Evolutionary conservation across 35 echinoderm and acorn worm species (phyloP).

Genomic region (Lytechinus variegatus): DNA sequence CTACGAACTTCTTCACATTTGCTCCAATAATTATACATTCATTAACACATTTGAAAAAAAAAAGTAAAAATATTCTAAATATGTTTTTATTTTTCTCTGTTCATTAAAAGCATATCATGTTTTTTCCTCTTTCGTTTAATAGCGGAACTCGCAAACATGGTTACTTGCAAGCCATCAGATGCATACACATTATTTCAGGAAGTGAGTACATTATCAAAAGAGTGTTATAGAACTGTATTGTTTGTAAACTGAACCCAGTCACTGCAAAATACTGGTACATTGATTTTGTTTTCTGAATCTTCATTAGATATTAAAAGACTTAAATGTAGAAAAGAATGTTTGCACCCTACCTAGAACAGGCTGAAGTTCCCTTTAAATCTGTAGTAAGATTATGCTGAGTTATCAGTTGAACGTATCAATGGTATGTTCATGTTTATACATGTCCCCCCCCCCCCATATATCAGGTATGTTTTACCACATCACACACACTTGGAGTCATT

Average conservation of each 20-base stretch:
- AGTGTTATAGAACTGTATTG: background rate
- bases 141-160: conserved; percentile 41
- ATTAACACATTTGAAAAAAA: too few relatives aligned
- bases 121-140: background rate
- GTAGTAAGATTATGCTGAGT: too few relatives aligned
- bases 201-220: background rate
- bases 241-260: background rate
- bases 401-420: background rate
- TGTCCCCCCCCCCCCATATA: background rate
- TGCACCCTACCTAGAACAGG: too few relatives aligned
- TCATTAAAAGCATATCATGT: background rate
- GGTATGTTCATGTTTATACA: background rate
- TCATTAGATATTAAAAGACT: background rate
- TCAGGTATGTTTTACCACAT: background rate
- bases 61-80: too few relatives aligned
- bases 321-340: background rate
- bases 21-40: too few relatives aligned
- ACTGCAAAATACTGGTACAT: background rate
- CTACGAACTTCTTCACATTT: too few relatives aligned
- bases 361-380: too few relatives aligned
- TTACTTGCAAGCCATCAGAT: conserved; percentile 36
- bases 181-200: conserved; percentile 28
- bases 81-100: background rate
- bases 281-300: background rate
- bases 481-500: conserved; percentile 34